phyloP scores from a whole-genome alignment of 2,888 invertebrate species.

The Scaptomyza reducta region DNA sequence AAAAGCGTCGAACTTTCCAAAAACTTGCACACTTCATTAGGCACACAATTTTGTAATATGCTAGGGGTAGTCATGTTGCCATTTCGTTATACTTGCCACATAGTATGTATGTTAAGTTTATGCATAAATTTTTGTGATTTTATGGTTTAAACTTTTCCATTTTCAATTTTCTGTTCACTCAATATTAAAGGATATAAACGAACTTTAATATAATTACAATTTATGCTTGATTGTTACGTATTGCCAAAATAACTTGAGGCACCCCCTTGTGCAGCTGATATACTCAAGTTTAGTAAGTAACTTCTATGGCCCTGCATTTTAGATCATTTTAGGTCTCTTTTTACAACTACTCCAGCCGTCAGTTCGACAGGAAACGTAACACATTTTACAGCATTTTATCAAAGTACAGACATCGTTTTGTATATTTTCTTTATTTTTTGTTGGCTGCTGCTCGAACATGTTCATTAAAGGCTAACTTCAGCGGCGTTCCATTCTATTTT shows the following conservation, averaged over 20 bases:
- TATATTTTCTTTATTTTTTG: slow-evolving; percentile 6
- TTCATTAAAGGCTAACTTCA: slow-evolving; percentile 38
- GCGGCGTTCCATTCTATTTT: not conserved
- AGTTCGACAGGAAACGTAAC: not conserved
- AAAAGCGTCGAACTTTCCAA: slow-evolving; percentile 53
- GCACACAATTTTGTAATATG: slow-evolving; percentile 47
- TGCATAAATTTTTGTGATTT: not conserved
- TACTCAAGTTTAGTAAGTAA: not conserved
- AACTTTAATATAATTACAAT: too few species aligned
- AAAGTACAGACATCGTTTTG: slow-evolving; percentile 23
- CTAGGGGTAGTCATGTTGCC: slow-evolving; percentile 11
- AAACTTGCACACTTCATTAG: slow-evolving; percentile 66
- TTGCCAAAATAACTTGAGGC: slow-evolving; percentile 7
- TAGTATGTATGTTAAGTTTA: not conserved
- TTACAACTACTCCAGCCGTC: not conserved
- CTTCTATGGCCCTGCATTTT: slow-evolving; percentile 21
- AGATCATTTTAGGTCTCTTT: slow-evolving; percentile 6
- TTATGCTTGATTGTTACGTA: too few species aligned
- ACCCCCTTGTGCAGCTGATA: slow-evolving; percentile 17
- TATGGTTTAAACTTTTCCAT: not conserved
- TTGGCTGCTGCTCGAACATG: slow-evolving; percentile 15
- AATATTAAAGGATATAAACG: too few species aligned
- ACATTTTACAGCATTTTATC: slow-evolving; percentile 27
- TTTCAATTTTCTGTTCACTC: too few species aligned
- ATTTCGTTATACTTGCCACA: not conserved